Conservation (phyloP, 1,140 invertebrate species). For the Hycleus phaleratus region DNA sequence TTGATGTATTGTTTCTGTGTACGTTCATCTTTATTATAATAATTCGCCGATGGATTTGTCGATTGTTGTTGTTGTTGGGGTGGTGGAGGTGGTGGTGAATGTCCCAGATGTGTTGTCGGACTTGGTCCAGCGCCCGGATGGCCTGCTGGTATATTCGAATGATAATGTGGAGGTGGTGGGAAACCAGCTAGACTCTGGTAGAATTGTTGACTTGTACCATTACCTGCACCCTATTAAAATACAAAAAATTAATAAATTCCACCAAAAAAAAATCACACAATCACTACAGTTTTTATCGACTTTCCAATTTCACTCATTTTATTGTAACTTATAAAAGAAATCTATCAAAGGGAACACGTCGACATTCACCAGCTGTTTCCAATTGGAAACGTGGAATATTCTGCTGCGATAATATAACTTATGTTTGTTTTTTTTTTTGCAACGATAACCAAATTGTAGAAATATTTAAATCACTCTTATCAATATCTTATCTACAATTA, state of each 20-base stretch:
- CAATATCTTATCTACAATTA: no score
- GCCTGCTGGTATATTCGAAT: constrained; percentile 43
- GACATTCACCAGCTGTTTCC: no score
- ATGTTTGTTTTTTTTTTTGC: no score
- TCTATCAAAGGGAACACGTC: no score
- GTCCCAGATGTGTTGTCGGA: constrained; percentile 41
- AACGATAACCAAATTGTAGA: no score
- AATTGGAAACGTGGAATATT: no score
- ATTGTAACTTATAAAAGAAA: no score
- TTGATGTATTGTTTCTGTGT: constrained; percentile 66
- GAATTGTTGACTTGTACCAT: constrained; percentile 54
- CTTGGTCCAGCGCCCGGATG: constrained; percentile 31
- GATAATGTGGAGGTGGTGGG: constrained; percentile 53
- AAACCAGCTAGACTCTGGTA: constrained; percentile 47
- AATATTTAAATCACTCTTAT: no score
- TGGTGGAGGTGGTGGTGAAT: constrained; percentile 45
- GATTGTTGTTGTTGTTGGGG: constrained; percentile 58
- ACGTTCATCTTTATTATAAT: constrained; percentile 64
- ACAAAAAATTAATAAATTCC: constrained; percentile 1
- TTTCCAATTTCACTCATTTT: no score
- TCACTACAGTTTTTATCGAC: no score
- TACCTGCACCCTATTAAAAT: constrained; percentile 45
- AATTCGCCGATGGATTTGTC: constrained; percentile 56
- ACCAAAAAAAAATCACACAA: no score
- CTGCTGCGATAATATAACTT: no score